phyloP scores from a whole-genome alignment of 1,140 invertebrate genomes.

The Cryptotermes secundus region DNA sequence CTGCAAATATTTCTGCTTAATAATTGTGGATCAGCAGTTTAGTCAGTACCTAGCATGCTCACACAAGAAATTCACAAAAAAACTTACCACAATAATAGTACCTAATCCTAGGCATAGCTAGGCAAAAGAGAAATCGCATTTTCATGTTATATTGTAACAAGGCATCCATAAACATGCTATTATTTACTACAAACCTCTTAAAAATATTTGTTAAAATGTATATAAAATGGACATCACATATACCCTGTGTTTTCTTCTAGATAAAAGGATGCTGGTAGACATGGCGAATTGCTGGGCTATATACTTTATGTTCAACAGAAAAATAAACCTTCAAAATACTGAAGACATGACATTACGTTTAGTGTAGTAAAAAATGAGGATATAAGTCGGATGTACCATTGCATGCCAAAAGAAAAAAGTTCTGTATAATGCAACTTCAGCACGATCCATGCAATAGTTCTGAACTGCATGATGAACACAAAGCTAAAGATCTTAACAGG shows the following conservation, averaged over 20 bases:
- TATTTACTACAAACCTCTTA: neutral
- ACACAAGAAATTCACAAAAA: conserved; percentile 3
- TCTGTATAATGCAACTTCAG: neutral
- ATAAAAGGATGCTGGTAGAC: too few species aligned
- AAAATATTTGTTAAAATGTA: neutral
- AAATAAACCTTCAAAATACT: too few species aligned
- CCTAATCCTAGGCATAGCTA: conserved; percentile 65
- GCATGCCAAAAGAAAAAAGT: neutral
- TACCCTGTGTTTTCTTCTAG: too few species aligned
- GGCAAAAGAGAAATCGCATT: conserved; percentile 43
- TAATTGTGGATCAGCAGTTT: neutral
- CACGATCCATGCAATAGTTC: neutral
- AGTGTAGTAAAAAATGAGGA: too few species aligned
- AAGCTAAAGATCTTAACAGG: neutral
- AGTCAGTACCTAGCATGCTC: neutral
- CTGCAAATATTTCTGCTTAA: neutral
- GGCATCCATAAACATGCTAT: conserved; percentile 9
- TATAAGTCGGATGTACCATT: too few species aligned
- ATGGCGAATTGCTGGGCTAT: too few species aligned
- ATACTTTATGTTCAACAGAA: too few species aligned
- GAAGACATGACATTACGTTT: too few species aligned
- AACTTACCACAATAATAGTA: conserved; percentile 68
- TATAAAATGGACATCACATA: neutral
- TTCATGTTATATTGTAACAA: conserved; percentile 33
- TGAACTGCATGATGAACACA: neutral